Evolutionary conservation across 2,113 vertebrate species (phyloP), one percentile per base, ranked within the genome.

Genomic region (Pyxicephalus adspersus): DNA sequence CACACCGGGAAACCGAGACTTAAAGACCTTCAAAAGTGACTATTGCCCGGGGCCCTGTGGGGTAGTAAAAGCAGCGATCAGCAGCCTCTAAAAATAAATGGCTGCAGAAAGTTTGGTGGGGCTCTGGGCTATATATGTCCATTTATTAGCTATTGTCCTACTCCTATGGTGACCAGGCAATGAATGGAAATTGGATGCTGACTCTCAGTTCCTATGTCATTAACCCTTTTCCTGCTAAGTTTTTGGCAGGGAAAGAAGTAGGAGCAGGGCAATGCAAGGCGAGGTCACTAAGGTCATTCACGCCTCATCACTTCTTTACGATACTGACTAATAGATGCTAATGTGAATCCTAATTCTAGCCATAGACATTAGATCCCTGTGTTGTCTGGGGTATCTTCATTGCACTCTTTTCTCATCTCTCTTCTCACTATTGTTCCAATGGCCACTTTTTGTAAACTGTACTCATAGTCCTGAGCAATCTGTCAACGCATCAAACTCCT

Each of bases 1-100:
- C 87, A 90, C 89, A 89, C 93, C 89, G 92, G 91, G 92, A 92
- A 92, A 90, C 88, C 84, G 77, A 76, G 86, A 87, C 86, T 83
- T 82, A 83, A 81, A 65, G 68, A 64, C 68, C 60, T 75, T 82
- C 61, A 82, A 31, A 74, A 82, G 70, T 82, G 63, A 28, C 80
- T 82, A 13, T 52, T 65, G 75, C 75, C 64, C 64, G 25, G 28
- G 26, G 75, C 75, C 75, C 75, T n/a, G 45, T 54, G 61, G 60
- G 61, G 75, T 26, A 77, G 60, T 65, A 22, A 52, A 64, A 54
- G 18, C 38, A 64, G 31, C 51, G 64, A 66, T 66, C 58, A 82
- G 71, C 20, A 75, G 22, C 17, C 80, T 58, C 80, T 74, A 82
- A 45, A 82, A 75, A 74, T 74, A 82, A 75, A 66, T 51, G 18